These are phyloP conservation scores for Anagyrus pseudococci DNA, from an alignment of 2,888 invertebrate species.

Conservation along the genomic window DNA sequence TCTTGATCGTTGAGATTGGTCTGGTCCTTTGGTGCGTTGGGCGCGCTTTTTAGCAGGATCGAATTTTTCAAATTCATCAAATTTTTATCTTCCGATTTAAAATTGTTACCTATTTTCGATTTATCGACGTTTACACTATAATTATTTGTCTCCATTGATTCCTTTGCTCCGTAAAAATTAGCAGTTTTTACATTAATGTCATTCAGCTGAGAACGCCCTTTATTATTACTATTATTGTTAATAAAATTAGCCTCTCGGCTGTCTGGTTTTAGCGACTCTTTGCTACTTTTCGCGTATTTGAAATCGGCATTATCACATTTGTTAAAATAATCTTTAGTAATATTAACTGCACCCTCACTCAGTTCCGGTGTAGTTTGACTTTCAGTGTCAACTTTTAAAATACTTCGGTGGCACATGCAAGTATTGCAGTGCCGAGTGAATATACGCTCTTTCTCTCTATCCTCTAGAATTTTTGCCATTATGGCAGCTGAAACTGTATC, in stretches of 20 bases:
- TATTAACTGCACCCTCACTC: slow-evolving; percentile 9
- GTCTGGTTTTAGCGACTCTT: slow-evolving; percentile 40
- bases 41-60: slow-evolving; percentile 38
- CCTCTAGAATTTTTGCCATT: slow-evolving; percentile 90
- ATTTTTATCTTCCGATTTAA: slow-evolving; percentile 31
- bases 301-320: slow-evolving; percentile 26
- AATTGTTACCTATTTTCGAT: slow-evolving; percentile 26
- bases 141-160: not conserved
- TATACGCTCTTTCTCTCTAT: slow-evolving; percentile 80
- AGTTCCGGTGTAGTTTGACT: slow-evolving; percentile 48
- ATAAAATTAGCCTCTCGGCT: slow-evolving; percentile 39
- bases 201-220: slow-evolving; percentile 35
- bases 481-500: slow-evolving; percentile 86
- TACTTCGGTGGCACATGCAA: slow-evolving; percentile 70
- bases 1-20: slow-evolving; percentile 40
- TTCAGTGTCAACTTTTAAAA: slow-evolving; percentile 54
- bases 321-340: slow-evolving; percentile 32
- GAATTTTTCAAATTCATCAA: slow-evolving; percentile 34
- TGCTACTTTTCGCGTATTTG: slow-evolving; percentile 35
- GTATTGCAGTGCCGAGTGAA: slow-evolving; percentile 84
- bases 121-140: slow-evolving; percentile 15
- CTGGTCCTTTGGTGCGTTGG: slow-evolving; percentile 35
- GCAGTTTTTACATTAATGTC: slow-evolving; percentile 27
- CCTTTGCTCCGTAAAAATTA: slow-evolving; percentile 20
- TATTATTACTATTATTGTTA: slow-evolving; percentile 41